These are phyloP conservation scores for Gracilinanus agilis DNA, from an alignment of 2,113 vertebrate genomes.

Conservation along the genomic window DNA sequence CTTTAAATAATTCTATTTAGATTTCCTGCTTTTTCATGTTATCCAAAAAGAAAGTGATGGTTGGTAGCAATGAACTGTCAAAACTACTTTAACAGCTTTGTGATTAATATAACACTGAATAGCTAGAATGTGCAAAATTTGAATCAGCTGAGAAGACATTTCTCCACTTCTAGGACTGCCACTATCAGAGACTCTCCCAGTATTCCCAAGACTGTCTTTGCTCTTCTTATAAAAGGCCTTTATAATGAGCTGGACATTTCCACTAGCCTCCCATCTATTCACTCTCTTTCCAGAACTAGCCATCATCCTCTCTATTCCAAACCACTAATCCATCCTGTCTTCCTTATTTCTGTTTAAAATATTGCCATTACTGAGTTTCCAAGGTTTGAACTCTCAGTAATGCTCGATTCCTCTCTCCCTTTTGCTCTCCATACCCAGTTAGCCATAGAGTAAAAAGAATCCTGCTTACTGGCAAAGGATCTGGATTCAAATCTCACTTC, in stretches of 20 bases:
- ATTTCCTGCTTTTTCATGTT: conserved; percentile 36
- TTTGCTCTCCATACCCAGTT: neutral
- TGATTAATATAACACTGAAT: neutral
- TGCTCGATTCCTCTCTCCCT: neutral
- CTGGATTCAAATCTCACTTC: neutral
- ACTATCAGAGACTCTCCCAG: neutral
- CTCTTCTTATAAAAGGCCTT: neutral
- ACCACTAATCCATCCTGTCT: neutral
- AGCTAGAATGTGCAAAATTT: neutral
- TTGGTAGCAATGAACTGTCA: conserved; percentile 4
- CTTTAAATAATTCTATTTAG: conserved; percentile 33
- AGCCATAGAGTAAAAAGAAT: neutral
- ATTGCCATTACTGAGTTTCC: neutral
- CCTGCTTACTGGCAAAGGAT: neutral
- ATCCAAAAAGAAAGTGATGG: conserved; percentile 7
- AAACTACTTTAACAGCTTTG: neutral
- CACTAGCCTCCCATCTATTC: neutral
- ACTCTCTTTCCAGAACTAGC: neutral
- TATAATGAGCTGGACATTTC: neutral
- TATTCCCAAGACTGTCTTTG: neutral
- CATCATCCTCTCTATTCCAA: neutral
- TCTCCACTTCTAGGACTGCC: neutral
- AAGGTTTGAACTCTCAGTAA: neutral
- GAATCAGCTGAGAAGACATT: neutral
- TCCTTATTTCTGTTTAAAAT: neutral